These are phyloP conservation scores for Halyomorpha halys DNA, from an alignment of 1,140 invertebrate species.

Conservation along the genomic window DNA sequence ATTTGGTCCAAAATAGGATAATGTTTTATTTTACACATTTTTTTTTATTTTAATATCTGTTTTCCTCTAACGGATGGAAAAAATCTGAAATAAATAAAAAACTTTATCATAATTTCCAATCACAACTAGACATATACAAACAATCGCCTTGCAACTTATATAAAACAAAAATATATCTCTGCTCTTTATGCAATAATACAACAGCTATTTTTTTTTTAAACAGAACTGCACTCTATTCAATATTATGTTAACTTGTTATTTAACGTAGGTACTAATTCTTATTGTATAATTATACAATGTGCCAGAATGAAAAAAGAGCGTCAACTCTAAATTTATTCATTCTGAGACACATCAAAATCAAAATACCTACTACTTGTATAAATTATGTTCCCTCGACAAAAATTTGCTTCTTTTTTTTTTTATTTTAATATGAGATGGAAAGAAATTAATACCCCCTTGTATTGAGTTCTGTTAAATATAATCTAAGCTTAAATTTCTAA, in stretches of 20 bases:
- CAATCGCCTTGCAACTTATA: constrained; percentile 26
- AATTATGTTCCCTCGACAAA: constrained; percentile 17
- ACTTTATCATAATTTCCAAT: constrained; percentile 18
- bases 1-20: constrained; percentile 25
- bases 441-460: constrained; percentile 21
- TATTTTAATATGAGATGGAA: constrained; percentile 15
- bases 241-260: constrained; percentile 18
- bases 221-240: constrained; percentile 23
- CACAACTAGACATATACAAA: constrained; percentile 28
- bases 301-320: constrained; percentile 17
- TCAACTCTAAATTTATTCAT: not conserved
- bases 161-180: constrained; percentile 28
- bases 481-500: constrained; percentile 10
- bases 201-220: constrained; percentile 24
- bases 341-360: constrained; percentile 18
- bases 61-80: constrained; percentile 19
- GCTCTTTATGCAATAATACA: constrained; percentile 26
- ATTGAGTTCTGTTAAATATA: constrained; percentile 9
- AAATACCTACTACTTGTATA: constrained; percentile 9
- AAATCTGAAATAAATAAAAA: constrained; percentile 20
- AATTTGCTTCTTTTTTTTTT: constrained; percentile 5
- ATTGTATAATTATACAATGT: constrained; percentile 19
- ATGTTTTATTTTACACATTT: constrained; percentile 15
- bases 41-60: not conserved
- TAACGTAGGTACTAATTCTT: constrained; percentile 21